phyloP scores from a whole-genome alignment of 2,888 invertebrate species.

The Sarcophaga subvicina region DNA sequence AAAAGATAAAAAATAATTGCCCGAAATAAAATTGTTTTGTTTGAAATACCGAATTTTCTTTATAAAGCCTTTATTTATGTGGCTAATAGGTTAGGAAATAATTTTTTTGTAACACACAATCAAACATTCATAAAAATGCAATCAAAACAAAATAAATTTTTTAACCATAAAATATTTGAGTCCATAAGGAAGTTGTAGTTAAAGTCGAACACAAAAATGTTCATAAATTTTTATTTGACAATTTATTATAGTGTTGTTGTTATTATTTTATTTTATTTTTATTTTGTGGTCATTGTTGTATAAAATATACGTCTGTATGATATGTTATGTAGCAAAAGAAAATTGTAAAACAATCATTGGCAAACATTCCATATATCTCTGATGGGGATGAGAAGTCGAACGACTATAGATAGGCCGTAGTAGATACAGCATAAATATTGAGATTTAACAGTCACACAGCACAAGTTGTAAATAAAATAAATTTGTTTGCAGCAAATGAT shows the following conservation, averaged over 20 bases:
- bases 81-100: neutral
- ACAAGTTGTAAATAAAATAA: slow-evolving; percentile 28
- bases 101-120: neutral
- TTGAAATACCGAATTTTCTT: too few species aligned
- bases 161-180: neutral
- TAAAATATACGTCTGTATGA: slow-evolving; percentile 40
- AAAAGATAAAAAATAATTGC: neutral
- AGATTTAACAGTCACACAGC: slow-evolving; percentile 3
- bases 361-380: too few species aligned
- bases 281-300: slow-evolving; percentile 38
- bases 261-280: slow-evolving; percentile 33
- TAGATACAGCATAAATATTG: neutral
- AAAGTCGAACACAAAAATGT: slow-evolving; percentile 22
- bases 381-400: neutral
- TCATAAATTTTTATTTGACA: slow-evolving; percentile 43
- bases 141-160: neutral
- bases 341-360: slow-evolving; percentile 9
- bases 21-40: too few species aligned
- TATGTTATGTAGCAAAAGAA: neutral
- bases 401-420: neutral
- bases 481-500: slow-evolving; percentile 48
- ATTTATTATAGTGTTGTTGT: slow-evolving; percentile 29
- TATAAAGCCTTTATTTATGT: too few species aligned
- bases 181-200: neutral
- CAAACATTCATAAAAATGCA: neutral